Evolutionary conservation across 2,797 vertebrate genomes (phyloP).

Genomic region (Leptodactylus fallax): DNA sequence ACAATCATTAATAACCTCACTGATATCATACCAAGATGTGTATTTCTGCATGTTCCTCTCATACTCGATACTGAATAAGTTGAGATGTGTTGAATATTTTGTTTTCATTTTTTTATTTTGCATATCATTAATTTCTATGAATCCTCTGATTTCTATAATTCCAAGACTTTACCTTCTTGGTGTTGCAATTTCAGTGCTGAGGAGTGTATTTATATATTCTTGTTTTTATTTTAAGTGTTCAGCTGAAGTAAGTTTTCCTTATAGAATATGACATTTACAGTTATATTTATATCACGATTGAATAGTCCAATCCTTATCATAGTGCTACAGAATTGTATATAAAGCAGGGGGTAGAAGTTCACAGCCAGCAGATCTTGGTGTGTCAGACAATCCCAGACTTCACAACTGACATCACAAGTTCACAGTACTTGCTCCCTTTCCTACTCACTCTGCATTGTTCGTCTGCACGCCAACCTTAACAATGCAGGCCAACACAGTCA

Average conservation of each 20-base stretch:
- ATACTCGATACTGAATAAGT: too few relatives aligned
- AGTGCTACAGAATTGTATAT: background rate
- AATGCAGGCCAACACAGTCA: slow-evolving; percentile 40
- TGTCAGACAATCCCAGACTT: slow-evolving; percentile 26
- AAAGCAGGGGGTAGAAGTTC: slow-evolving; percentile 20
- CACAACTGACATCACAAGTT: slow-evolving; percentile 48
- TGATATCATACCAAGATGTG: too few relatives aligned
- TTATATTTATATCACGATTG: background rate
- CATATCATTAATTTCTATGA: too few relatives aligned
- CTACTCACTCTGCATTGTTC: slow-evolving; percentile 42
- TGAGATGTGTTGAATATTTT: too few relatives aligned
- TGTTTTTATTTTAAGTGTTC: background rate
- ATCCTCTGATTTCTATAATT: too few relatives aligned
- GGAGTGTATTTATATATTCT: too few relatives aligned
- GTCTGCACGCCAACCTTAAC: slow-evolving; percentile 41
- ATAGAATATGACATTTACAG: background rate
- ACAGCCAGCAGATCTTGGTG: slow-evolving; percentile 20
- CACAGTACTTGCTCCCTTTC: slow-evolving; percentile 38
- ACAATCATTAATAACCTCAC: too few relatives aligned
- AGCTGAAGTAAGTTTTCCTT: too few relatives aligned
- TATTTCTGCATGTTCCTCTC: too few relatives aligned
- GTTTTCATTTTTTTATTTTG: too few relatives aligned
- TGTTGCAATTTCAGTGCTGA: too few relatives aligned
- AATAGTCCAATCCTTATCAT: background rate
- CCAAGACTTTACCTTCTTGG: too few relatives aligned